Conservation (phyloP, 2,888 invertebrate genomes). For the Zeuzera pyrina region DNA sequence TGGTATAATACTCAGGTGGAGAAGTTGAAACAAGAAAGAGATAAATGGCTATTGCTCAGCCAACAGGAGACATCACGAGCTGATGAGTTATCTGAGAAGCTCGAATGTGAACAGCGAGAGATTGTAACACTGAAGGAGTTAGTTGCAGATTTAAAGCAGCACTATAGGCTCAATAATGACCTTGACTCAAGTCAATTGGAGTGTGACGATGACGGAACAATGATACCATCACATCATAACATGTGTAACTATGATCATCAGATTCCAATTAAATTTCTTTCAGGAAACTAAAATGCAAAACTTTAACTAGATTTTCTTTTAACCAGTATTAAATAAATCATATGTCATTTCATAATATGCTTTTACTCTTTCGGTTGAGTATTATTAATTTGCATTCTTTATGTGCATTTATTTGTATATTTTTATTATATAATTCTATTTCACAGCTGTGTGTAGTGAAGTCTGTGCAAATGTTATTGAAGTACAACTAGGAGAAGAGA, state of each 20-base stretch:
- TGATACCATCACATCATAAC: constrained; percentile 42
- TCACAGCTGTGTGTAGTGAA: constrained; percentile 53
- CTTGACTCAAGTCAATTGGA: constrained; percentile 49
- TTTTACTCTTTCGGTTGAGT: too few relatives aligned
- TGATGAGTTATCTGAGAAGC: constrained; percentile 34
- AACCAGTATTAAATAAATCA: too few relatives aligned
- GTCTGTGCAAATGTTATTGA: constrained; percentile 58
- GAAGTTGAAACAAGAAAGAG: constrained; percentile 51
- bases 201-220: constrained; percentile 54
- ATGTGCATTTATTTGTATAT: too few relatives aligned
- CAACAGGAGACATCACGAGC: constrained; percentile 38
- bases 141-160: constrained; percentile 43
- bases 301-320: too few relatives aligned
- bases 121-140: constrained; percentile 39
- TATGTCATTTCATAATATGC: too few relatives aligned
- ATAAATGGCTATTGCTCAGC: constrained; percentile 40
- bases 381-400: too few relatives aligned
- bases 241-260: constrained; percentile 48
- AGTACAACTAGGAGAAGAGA: constrained; percentile 56
- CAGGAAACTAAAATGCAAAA: too few relatives aligned
- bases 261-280: too few relatives aligned
- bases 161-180: constrained; percentile 44
- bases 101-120: constrained; percentile 37
- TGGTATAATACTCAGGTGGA: constrained; percentile 42
- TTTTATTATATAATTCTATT: too few relatives aligned